Percentiles rank a stretch among this genome's conserved stretches.
Evolutionary conservation across 1,140 invertebrate species (phyloP).

Genomic region (Drosophila lowei): DNA sequence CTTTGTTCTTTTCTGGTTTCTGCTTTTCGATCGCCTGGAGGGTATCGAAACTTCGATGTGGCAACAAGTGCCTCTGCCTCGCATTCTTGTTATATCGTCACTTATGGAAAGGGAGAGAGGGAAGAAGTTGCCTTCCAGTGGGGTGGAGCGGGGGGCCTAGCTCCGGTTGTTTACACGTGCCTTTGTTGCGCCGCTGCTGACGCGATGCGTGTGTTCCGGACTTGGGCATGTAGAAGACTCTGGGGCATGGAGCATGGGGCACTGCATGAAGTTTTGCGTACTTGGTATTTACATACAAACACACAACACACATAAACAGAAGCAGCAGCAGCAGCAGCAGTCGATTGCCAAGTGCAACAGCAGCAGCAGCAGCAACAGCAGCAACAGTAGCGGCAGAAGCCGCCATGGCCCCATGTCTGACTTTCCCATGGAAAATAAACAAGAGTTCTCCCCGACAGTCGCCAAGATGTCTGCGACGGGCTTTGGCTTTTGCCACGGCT

Average conservation of each 20-base stretch:
- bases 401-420: slow-evolving; percentile 30
- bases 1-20: slow-evolving; percentile 12
- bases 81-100: slow-evolving; percentile 68
- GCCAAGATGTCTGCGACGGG: slow-evolving; percentile 75
- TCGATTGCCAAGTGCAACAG: slow-evolving; percentile 66
- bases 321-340: slow-evolving; percentile 25
- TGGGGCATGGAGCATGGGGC: slow-evolving; percentile 14
- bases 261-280: slow-evolving; percentile 79
- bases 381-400: slow-evolving; percentile 39
- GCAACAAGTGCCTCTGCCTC: slow-evolving; percentile 44
- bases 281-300: slow-evolving; percentile 76
- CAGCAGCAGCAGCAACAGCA: slow-evolving; percentile 28
- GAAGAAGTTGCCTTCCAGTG: background rate
- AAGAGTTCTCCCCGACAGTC: slow-evolving; percentile 69
- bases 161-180: slow-evolving; percentile 77
- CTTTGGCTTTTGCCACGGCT: slow-evolving; percentile 37
- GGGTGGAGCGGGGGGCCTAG: slow-evolving; percentile 36
- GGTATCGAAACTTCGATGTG: slow-evolving; percentile 59
- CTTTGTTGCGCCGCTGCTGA: slow-evolving; percentile 70
- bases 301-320: slow-evolving; percentile 36
- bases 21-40: slow-evolving; percentile 41
- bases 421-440: slow-evolving; percentile 80
- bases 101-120: slow-evolving; percentile 39
- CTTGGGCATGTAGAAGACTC: slow-evolving; percentile 8
- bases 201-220: slow-evolving; percentile 72